Percentiles rank a stretch among this genome's conserved stretches.
Evolutionary conservation across 1,140 invertebrate genomes (phyloP).

Genomic region (Macrotrachela quadricornifera): DNA sequence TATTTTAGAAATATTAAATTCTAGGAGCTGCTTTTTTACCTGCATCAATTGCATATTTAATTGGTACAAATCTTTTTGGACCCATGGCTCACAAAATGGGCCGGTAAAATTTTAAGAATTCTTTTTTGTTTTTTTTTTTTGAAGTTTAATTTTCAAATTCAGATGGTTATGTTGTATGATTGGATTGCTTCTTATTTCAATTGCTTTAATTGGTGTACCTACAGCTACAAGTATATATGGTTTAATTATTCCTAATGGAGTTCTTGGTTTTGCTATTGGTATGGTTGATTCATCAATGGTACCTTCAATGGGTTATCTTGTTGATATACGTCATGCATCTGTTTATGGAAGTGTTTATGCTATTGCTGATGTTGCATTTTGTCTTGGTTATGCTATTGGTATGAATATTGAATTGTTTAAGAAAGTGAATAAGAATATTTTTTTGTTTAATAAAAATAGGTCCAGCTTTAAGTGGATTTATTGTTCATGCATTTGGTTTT

Average conservation of each 20-base stretch:
- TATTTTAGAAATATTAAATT: too few relatives aligned
- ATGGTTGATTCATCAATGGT: slow-evolving; percentile 99
- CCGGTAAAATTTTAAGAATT: slow-evolving; percentile 32
- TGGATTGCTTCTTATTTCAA: slow-evolving; percentile 76
- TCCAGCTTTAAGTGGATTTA: slow-evolving; percentile 2
- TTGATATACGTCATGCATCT: slow-evolving; percentile 78
- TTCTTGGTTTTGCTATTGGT: slow-evolving; percentile 85
- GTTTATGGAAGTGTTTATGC: slow-evolving; percentile 90
- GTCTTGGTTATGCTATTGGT: slow-evolving; percentile 86
- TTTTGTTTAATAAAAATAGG: too few relatives aligned
- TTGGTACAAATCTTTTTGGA: slow-evolving; percentile 94
- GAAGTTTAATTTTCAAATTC: slow-evolving; percentile 10
- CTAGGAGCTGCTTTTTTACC: slow-evolving; percentile 66
- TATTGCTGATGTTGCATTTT: slow-evolving; percentile 95
- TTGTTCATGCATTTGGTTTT: slow-evolving; percentile 3
- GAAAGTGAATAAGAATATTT: too few relatives aligned
- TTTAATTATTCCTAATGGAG: slow-evolving; percentile 78
- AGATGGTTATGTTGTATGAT: slow-evolving; percentile 80
- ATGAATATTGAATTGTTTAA: too few relatives aligned
- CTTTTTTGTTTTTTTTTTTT: neutral
- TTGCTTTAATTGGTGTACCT: slow-evolving; percentile 45
- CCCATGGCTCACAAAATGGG: slow-evolving; percentile 89
- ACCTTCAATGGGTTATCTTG: slow-evolving; percentile 82
- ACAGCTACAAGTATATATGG: slow-evolving; percentile 64
- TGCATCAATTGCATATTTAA: slow-evolving; percentile 81